Percentiles rank a stretch among this genome's conserved stretches.
Evolutionary conservation across 2,113 vertebrate genomes (phyloP).

Genomic region (Cynopterus brachyotis): DNA sequence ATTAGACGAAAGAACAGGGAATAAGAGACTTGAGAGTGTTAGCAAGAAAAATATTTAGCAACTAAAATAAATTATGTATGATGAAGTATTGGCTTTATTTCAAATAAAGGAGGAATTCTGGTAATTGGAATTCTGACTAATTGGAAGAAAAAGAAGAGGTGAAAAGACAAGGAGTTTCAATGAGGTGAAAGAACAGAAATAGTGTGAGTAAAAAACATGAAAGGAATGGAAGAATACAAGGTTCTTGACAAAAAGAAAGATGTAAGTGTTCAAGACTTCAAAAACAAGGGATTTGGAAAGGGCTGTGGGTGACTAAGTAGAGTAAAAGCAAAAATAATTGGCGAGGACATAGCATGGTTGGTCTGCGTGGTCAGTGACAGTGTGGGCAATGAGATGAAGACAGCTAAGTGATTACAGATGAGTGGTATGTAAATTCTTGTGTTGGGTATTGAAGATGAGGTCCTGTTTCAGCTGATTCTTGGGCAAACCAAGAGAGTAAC

Average conservation of each 20-base stretch:
- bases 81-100: conserved; percentile 10
- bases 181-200: background rate
- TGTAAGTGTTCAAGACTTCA: background rate
- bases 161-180: background rate
- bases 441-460: background rate
- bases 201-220: background rate
- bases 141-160: background rate
- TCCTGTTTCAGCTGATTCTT: background rate
- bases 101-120: background rate
- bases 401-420: background rate
- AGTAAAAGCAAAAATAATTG: background rate
- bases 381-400: background rate
- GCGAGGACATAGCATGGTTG: background rate
- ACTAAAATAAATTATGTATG: background rate
- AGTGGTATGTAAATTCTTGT: background rate
- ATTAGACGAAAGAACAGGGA: background rate
- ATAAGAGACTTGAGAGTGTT: background rate
- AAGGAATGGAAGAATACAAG: background rate
- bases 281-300: background rate
- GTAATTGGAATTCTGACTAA: background rate
- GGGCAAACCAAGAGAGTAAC: background rate
- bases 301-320: background rate
- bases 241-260: background rate
- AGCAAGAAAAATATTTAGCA: background rate
- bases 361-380: background rate